A percentile compares a stretch with the other conserved stretches of the same genome.
Evolutionary conservation across 2,797 vertebrate species (phyloP).

Genomic region (Caiman crocodilus): DNA sequence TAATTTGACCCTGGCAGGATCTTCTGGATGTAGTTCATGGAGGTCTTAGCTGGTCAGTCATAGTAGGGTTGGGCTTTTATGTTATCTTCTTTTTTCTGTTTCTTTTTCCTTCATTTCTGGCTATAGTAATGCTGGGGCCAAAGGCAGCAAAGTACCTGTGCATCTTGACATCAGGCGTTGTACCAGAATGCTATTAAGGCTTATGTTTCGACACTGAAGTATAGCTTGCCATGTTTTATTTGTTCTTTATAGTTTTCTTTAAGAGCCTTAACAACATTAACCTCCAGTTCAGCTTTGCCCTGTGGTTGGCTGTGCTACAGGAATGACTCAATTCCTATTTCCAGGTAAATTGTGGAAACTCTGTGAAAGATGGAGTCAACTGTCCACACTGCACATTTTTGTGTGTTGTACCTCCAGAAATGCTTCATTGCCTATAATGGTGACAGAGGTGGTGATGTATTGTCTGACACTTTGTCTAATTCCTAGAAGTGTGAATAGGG

Average conservation of each 20-base stretch:
- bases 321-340: not conserved
- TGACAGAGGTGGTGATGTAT: not conserved
- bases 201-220: conserved; percentile 57
- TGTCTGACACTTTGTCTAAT: not conserved
- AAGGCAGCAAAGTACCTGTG: not conserved
- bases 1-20: not conserved
- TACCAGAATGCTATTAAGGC: conserved; percentile 13
- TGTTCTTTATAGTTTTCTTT: conserved; percentile 52
- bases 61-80: not conserved
- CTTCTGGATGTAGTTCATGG: not conserved
- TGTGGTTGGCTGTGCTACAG: not conserved
- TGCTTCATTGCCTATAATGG: not conserved
- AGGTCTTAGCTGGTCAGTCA: not conserved
- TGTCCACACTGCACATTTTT: not conserved
- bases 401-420: not conserved
- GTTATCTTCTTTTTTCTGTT: not conserved
- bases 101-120: not conserved
- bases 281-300: conserved; percentile 19
- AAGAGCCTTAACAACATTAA: conserved; percentile 39
- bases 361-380: not conserved
- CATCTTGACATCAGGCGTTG: conserved; percentile 38
- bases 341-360: not conserved
- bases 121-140: not conserved
- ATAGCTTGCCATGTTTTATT: conserved; percentile 20
- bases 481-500: not conserved